Evolutionary conservation across 2,113 vertebrate species (phyloP), one percentile per base, ranked within the genome.

Genomic region (Crotalus tigris): DNA sequence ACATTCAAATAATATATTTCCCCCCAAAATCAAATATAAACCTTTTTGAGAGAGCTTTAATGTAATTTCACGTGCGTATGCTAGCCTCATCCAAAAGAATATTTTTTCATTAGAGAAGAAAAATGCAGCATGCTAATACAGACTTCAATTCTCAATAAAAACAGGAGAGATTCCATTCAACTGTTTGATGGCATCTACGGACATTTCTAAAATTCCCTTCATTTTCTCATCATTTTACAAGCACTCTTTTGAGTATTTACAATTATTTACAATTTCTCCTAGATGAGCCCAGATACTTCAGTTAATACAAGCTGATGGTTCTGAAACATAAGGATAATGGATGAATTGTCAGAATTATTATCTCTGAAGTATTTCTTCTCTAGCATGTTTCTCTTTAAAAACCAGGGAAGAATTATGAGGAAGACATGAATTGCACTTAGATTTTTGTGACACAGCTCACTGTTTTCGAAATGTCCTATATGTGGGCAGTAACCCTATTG

Each of bases 1-100:
- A 96, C 85, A 94, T 93, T 97, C 95, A 97, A 96, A 96, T 91
- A 49, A 87, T 39, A 39, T 85, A 90, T 92, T 91, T 91, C 91
- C 58, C 4, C 24, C 24, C 23, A 5, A 29, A 95, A 94, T 93
- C 39, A 55, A 95, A 87, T 94, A 55, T 1, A 96, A 94, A 97
- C 91, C 92, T 94, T 95, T 95, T 89, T 93, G 46, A 23, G 44
- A 39, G 90, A 94, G 85, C 88, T 93, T 90, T 85, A 88, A 93
- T 94, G 93, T 91, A 85, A 96, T 96, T 95, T 95, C 91, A 61
- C 55, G 92, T 96, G 95, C 44, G 93, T 94, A 91, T 95, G 29
- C 75, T 64, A 94, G 53, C 89, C 96, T 49, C 49, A 51, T 44
- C 95, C 94, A 95, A 93, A 96, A 54, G 86, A 39, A 23, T 4